Percentiles rank a stretch among this genome's conserved stretches.
Conservation (phyloP, 2,888 invertebrate species). For the Clunio marinus region DNA sequence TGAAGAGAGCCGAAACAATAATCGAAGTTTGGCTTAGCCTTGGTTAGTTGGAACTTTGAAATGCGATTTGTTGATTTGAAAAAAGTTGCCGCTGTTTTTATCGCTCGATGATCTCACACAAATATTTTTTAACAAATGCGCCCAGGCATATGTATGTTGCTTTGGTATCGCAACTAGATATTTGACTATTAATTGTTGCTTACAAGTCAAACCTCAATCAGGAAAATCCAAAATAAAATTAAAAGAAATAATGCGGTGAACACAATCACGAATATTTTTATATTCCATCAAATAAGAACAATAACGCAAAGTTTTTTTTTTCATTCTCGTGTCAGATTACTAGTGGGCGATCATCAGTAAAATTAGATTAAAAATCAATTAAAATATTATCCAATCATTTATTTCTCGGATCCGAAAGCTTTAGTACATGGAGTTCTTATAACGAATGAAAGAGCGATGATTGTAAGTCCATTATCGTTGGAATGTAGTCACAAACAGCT, state of each 20-base stretch:
- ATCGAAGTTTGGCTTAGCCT: background rate
- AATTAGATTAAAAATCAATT: conserved; percentile 29
- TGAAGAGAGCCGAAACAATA: background rate
- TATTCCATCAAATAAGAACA: too few species aligned
- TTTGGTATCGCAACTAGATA: too few species aligned
- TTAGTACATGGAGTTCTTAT: background rate
- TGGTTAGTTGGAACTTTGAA: background rate
- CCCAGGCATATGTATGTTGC: too few species aligned
- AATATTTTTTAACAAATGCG: background rate
- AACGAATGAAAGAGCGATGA: background rate
- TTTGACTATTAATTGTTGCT: too few species aligned
- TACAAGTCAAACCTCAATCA: too few species aligned
- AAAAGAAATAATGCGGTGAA: too few species aligned
- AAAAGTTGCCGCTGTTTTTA: background rate
- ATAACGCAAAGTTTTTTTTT: too few species aligned
- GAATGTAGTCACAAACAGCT: conserved; percentile 9
- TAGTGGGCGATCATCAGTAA: conserved; percentile 25
- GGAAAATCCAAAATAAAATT: too few species aligned
- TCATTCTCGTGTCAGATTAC: conserved; percentile 14
- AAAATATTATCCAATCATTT: conserved; percentile 21
- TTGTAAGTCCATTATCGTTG: conserved; percentile 4
- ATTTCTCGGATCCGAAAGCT: background rate
- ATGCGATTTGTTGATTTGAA: conserved; percentile 1
- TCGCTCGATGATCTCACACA: background rate
- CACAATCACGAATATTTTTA: background rate